Conservation (phyloP, 2,797 vertebrate species). For the Pipistrellus pipistrellus region DNA sequence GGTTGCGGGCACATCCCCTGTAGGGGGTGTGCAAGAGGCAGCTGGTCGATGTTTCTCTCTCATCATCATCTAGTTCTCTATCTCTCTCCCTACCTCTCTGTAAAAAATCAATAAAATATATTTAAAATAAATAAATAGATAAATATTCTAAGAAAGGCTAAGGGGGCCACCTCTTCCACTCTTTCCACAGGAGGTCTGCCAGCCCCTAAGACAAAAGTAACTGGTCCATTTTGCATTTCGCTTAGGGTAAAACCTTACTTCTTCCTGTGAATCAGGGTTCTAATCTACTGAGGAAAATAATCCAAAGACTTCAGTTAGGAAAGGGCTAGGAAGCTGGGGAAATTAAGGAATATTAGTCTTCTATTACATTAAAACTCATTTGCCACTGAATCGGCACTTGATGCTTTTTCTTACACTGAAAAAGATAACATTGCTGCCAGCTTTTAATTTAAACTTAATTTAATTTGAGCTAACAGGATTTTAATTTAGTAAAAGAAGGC, state of each 20-base stretch:
- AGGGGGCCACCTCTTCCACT: neutral
- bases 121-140: too few relatives aligned
- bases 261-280: neutral
- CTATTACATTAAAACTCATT: constrained; percentile 56
- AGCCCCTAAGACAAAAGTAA: neutral
- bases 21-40: too few relatives aligned
- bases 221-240: neutral
- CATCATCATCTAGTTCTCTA: too few relatives aligned
- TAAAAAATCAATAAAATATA: too few relatives aligned
- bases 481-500: constrained; percentile 63
- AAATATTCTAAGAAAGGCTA: neutral
- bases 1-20: too few relatives aligned
- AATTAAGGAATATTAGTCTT: constrained; percentile 57
- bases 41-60: too few relatives aligned
- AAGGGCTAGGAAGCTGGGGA: neutral
- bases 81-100: too few relatives aligned
- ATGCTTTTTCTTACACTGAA: neutral
- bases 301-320: neutral
- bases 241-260: neutral
- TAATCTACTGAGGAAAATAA: neutral
- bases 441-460: constrained; percentile 63
- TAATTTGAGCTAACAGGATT: constrained; percentile 24
- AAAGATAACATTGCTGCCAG: constrained; percentile 21
- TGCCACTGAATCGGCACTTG: constrained; percentile 44
- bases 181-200: neutral